Conservation (phyloP, 1,140 invertebrate genomes). For the Solenopsis fugax region DNA sequence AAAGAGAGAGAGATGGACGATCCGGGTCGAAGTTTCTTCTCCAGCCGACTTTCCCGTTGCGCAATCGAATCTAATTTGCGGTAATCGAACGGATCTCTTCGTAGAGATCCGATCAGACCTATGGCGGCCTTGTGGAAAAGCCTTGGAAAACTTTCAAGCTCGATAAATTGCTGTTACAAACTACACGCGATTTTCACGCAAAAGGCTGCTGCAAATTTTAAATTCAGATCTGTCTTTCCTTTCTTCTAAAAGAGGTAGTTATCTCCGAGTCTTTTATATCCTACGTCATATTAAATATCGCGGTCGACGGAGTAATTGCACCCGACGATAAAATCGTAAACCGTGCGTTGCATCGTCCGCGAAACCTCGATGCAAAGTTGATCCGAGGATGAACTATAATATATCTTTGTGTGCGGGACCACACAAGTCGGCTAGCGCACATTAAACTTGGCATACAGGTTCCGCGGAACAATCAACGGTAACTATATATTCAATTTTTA, state of each 20-base stretch:
- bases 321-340: background rate
- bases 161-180: background rate
- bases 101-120: background rate
- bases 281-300: conserved; percentile 4
- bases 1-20: conserved; percentile 28
- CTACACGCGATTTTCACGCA: background rate
- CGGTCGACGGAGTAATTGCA: conserved; percentile 32
- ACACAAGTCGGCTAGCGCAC: conserved; percentile 73
- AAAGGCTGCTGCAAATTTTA: background rate
- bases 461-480: conserved; percentile 77
- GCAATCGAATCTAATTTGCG: conserved; percentile 20
- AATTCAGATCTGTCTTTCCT: background rate
- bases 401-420: conserved; percentile 73
- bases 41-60: background rate
- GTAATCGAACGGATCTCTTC: background rate
- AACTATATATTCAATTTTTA: conserved; percentile 82
- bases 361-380: conserved; percentile 37
- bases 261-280: conserved; percentile 28
- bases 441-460: conserved; percentile 80
- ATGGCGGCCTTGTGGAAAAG: too few relatives aligned
- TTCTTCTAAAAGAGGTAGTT: background rate
- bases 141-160: background rate
- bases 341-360: conserved; percentile 26
- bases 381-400: conserved; percentile 36
- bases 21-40: conserved; percentile 46